Conservation (phyloP, 2,113 vertebrate genomes). For the Carassius gibelio region DNA sequence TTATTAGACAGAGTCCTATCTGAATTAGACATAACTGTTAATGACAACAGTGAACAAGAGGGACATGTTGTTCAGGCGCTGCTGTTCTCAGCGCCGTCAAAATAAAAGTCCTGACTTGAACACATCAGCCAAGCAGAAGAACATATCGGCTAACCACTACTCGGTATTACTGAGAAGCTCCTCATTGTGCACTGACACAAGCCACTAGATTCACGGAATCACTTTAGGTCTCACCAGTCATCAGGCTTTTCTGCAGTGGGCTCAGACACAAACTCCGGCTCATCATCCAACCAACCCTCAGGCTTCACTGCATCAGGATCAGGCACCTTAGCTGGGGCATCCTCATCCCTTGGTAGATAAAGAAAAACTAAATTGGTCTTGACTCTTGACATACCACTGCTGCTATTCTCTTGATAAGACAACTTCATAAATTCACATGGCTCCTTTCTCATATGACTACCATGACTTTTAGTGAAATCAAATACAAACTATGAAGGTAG, state of each 20-base stretch:
- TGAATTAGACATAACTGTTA: too few species aligned
- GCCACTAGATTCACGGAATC: background rate
- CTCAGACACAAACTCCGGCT: slow-evolving; percentile 84
- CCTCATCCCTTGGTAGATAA: slow-evolving; percentile 85
- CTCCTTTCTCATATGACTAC: background rate
- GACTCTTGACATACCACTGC: background rate
- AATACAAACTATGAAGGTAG: background rate
- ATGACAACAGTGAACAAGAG: too few species aligned
- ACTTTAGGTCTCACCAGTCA: slow-evolving; percentile 81
- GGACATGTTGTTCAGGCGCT: too few species aligned
- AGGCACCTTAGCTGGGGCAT: slow-evolving; percentile 85
- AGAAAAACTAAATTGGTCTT: background rate
- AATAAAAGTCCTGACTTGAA: too few species aligned
- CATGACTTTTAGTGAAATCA: background rate
- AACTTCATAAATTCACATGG: background rate
- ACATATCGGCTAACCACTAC: too few species aligned
- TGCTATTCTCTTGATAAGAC: background rate
- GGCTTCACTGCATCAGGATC: slow-evolving; percentile 89
- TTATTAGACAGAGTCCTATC: too few species aligned
- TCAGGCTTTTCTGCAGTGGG: slow-evolving; percentile 86
- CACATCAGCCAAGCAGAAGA: too few species aligned
- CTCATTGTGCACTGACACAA: background rate
- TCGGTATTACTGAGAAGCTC: background rate
- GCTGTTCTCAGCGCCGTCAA: too few species aligned
- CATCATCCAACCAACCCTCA: slow-evolving; percentile 91